Base-by-base conservation (phyloP, 2,888 invertebrate genomes). In the Allacma fusca region DNA sequence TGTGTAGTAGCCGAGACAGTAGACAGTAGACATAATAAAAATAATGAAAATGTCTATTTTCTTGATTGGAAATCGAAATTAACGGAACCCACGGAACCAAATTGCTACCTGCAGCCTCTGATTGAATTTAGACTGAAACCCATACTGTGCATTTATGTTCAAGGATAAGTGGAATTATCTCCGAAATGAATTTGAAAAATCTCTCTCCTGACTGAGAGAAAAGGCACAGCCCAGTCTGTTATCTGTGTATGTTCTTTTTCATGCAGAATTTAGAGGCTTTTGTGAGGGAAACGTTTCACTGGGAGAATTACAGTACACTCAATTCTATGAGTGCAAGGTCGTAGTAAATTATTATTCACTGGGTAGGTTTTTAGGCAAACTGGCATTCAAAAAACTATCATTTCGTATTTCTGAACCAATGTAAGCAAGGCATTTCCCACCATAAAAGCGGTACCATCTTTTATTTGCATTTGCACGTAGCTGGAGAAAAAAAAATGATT, bases 11-110 rank as follows among this genome's bases (percentile, higher is more conserved):
- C 13, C 26, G 26, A 65, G 28, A 28, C 65, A 65, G 65, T 65
- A 28, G 26, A 65, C 28, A 65, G 19, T 28, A 65, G 24, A 50
- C 50, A 50, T 16, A 50, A 50, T 50, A 50, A 65, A 29, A 28
- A 19, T 65, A 65, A 65, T 65, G 65, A 28, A 65, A 65, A 65
- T 26, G 28, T 65, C 65, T 65, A 28, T 50, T 50, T 50, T 50
- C 5, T 50, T n/a, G 50, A 50, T 50, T 50, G 50, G 50, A 50
- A 50, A 50, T 50, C 50, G 50, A 50, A 50, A 50, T 50, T 50
- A 50, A 50, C 9, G 50, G 50, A 50, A 12, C 50, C 19, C 50
- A 16, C 16, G n/a, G 16, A n/a, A 50, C 5, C 2, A 16, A 50
- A 50, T 50, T 50, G 19, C 50, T 50, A 50, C 50, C 50, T 50